Evolutionary conservation across 1,140 invertebrate genomes (phyloP), one percentile per base, ranked within the genome.

Genomic region (Papilio machaon): DNA sequence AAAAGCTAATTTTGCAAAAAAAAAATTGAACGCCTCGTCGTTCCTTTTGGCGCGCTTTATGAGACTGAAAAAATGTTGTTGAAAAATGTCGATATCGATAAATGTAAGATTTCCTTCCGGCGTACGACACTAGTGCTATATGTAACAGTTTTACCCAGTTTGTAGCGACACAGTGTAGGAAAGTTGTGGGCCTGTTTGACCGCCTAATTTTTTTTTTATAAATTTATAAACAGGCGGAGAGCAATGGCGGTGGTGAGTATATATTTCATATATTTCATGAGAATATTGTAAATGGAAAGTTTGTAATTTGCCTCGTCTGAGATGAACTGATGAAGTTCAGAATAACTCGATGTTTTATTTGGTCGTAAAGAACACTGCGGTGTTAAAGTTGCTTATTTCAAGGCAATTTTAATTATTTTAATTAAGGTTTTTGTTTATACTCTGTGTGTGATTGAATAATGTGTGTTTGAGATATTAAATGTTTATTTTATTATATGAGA

Each of bases 191-290:
- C 74, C 52, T 60, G 52, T 11, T 54, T 60, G 30, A 43, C 75
- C 75, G 75, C 75, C 75, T 77, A 75, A 23, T n/a, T n/a, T n/a
- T n/a, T n/a, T 74, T 38, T 77, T 30, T 77, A 13, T 77, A 67
- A 30, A 60, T 77, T 17, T 77, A 60, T 77, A 46, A 35, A 43
- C 52, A 77, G 35, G 19, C 13, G 52, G 43, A 11, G 52, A 23
- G 47, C 49, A 9, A 77, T 52, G 23, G 1, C 19, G 73, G 52
- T 43, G 19, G 11, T 2, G 19, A 64, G 4, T 19, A 60, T 64
- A 17, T 64, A 30, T 64, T 64, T 30, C 30, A 30, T 6, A 64
- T 30, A 35, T 58, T 54, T 54, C 8, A 49, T 13, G 2, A 49
- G 47, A 49, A 49, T 38, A 38, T 38, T 38, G 38, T 38, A 38